phyloP scores from a whole-genome alignment of 2,113 vertebrate genomes.

The Pelecanoides urinatrix region DNA sequence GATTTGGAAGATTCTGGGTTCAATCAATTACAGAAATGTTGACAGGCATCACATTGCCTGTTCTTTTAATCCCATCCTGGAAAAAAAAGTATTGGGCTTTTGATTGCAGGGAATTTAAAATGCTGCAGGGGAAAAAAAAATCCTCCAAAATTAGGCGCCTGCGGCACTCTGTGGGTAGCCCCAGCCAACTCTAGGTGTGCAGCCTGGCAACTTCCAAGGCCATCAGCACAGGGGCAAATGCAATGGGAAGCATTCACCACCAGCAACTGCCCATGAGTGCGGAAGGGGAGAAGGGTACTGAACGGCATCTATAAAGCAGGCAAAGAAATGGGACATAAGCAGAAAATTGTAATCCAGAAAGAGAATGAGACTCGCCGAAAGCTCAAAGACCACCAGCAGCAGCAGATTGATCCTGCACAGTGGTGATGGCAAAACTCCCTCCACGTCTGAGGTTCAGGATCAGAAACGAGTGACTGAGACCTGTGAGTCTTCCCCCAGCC shows the following conservation, averaged over 20 bases:
- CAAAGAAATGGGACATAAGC: neutral
- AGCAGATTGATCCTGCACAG: neutral
- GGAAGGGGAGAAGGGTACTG: neutral
- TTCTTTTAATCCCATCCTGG: neutral
- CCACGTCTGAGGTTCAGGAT: neutral
- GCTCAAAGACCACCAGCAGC: neutral
- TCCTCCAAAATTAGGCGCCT: neutral
- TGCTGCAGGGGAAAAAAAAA: neutral
- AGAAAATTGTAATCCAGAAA: neutral
- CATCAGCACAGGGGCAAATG: fast-evolving
- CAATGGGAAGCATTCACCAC: neutral
- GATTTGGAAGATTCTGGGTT: neutral
- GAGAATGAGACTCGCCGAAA: neutral
- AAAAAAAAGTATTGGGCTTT: neutral
- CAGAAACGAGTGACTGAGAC: neutral
- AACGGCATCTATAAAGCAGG: neutral
- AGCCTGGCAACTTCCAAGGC: neutral
- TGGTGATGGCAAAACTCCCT: neutral
- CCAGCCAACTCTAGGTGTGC: neutral
- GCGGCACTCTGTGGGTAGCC: neutral
- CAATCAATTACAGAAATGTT: neutral
- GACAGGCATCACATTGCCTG: neutral
- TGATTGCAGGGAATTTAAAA: neutral
- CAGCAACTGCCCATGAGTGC: neutral
- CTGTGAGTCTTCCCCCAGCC: neutral